A percentile compares a stretch with the other conserved stretches of the same genome.
These are phyloP conservation scores for Drosophila prostipennis DNA, from an alignment of 2,888 invertebrate genomes.

Conservation along the genomic window DNA sequence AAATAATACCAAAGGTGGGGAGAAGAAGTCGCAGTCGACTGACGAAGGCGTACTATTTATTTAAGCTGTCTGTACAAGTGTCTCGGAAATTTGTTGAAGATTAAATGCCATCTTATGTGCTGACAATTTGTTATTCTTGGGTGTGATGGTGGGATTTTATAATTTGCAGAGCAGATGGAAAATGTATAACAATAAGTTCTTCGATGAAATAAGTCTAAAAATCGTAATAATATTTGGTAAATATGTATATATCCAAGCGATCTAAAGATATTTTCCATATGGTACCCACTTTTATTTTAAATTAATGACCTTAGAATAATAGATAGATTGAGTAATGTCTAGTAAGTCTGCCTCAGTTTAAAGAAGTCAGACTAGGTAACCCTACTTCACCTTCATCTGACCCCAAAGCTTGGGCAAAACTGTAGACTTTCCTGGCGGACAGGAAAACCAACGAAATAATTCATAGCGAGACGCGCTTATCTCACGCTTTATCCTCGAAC, in stretches of 20 bases:
- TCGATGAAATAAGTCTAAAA: too few relatives aligned
- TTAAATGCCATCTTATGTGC: constrained; percentile 76
- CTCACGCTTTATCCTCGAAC: constrained; percentile 46
- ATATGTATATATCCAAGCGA: too few relatives aligned
- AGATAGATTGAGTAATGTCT: neutral
- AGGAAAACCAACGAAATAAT: constrained; percentile 64
- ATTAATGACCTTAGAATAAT: neutral
- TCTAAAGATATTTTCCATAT: too few relatives aligned
- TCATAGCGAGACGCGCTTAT: constrained; percentile 56
- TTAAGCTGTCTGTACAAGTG: constrained; percentile 78
- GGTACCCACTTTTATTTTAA: neutral
- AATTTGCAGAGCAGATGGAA: neutral
- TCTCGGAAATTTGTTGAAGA: constrained; percentile 76
- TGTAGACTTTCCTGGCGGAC: constrained; percentile 7
- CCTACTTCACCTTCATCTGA: constrained; percentile 12
- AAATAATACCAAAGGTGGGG: constrained; percentile 20
- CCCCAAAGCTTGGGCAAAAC: constrained; percentile 1
- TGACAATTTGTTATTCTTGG: constrained; percentile 76
- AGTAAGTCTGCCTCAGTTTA: constrained; percentile 5
- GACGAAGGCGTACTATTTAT: constrained; percentile 67
- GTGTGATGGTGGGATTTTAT: constrained; percentile 26
- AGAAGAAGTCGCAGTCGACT: constrained; percentile 5
- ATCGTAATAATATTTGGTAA: too few relatives aligned
- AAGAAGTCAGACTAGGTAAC: constrained; percentile 13
- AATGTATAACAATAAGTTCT: neutral